A percentile compares a stretch with the other conserved stretches of the same genome.
Evolutionary conservation across 2,888 invertebrate species (phyloP).

Genomic region (Lasioglossum marginatum): DNA sequence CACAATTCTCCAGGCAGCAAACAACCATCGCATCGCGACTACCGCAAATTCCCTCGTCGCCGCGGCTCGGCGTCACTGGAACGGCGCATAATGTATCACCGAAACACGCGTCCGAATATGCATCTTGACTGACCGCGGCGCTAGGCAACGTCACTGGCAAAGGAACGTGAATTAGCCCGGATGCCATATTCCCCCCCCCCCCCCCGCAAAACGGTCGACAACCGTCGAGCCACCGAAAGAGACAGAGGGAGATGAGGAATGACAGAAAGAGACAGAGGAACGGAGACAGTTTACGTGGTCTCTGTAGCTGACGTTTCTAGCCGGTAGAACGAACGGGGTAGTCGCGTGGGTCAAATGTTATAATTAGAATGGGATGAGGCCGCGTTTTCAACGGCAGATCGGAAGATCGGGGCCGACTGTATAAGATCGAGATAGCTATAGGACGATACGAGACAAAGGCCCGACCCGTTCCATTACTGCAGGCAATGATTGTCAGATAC

Average conservation of each 20-base stretch:
- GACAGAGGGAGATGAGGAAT: background rate
- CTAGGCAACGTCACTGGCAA: constrained; percentile 31
- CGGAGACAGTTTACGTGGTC: constrained; percentile 21
- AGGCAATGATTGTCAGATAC: constrained; percentile 63
- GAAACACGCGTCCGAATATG: constrained; percentile 45
- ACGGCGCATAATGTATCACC: constrained; percentile 44
- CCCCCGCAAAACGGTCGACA: constrained; percentile 12
- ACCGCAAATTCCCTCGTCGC: constrained; percentile 47
- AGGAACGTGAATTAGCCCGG: constrained; percentile 58
- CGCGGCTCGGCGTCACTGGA: constrained; percentile 19
- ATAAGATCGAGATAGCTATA: constrained; percentile 33
- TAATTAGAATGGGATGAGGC: constrained; percentile 51
- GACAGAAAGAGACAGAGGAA: constrained; percentile 1
- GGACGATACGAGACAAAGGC: constrained; percentile 36
- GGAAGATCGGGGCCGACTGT: constrained; percentile 8
- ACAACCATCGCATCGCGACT: constrained; percentile 20
- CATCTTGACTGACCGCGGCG: constrained; percentile 47
- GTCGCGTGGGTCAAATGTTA: constrained; percentile 57
- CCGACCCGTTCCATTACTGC: constrained; percentile 53
- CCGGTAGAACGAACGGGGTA: constrained; percentile 10
- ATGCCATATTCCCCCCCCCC: constrained; percentile 37
- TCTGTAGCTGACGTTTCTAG: constrained; percentile 63
- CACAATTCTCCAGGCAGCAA: constrained; percentile 43
- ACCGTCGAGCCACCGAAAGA: background rate
- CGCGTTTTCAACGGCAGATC: constrained; percentile 52